Base-by-base conservation (phyloP, 2,888 invertebrate genomes). In the Eulithis testata region DNA sequence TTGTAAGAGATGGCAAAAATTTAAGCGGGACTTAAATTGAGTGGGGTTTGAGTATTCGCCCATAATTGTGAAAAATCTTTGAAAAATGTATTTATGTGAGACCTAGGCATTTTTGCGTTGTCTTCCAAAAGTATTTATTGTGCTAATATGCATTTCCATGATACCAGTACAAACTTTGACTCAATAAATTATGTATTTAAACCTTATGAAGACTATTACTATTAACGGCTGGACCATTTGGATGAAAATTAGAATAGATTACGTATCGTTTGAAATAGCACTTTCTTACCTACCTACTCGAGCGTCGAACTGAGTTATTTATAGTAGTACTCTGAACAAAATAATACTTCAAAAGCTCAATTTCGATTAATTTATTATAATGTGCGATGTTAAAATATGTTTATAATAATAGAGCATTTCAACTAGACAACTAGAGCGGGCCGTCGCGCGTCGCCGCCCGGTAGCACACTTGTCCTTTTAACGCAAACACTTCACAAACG, bases 381-480 rank as follows among this genome's bases (percentile, higher is more conserved):
- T 91, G 93, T 93, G 93, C 92, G 92, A 92, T 93, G 93, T 93
- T 93, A 93, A 91, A 92, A 91, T 91, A 91, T 87, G 86, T 91
- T 91, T 90, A 86, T 84, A 83, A 92, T 87, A 88, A 89, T 90
- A 90, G 91, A 93, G 92, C 91, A 90, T 89, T 87, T 88, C 82
- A 87, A 86, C 86, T 77, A 76, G 80, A 83, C 82, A 87, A 86
- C 86, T 77, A 76, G 80, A 83, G 81, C 83, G 80, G 81, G 81
- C 80, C 84, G 21, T 21, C 21, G 78, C 76, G n/a, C n/a, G n/a
- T n/a, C 78, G 80, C 79, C 80, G 69, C 65, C 65, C 72, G 52
- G 47, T 11, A 36, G 31, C 74, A 72, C 84, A 83, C 86, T 82
- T 81, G 82, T 81, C 81, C 84, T 80, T 84, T 84, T 44, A 44